Base-by-base conservation (phyloP, 2,888 invertebrate genomes). In the Mesochorus sp. region DNA sequence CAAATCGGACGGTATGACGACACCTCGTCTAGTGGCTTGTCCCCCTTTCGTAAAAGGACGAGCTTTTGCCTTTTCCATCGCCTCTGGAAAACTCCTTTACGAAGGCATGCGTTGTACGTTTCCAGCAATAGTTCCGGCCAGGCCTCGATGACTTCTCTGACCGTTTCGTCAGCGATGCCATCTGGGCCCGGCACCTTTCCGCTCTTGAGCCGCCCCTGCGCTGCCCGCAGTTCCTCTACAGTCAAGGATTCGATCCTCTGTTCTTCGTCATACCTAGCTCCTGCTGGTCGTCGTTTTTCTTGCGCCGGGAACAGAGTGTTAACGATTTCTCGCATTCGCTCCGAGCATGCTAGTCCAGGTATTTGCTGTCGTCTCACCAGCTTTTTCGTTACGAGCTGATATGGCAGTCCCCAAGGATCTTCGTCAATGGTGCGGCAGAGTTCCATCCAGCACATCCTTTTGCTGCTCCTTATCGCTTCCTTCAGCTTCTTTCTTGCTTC, bases 301-400 rank as follows among this genome's bases (percentile, higher is more conserved):
- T 78, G 72, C 5, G 4, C 8, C 5, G 81, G 78, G 12, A 81
- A 81, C 34, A 75, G 64, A 2, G 61, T 42, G 0, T 51, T 51
- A 0, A 83, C 83, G 5, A 78, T 84, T 31, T 68, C 71, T n/a
- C 73, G n/a, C 57, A 82, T 67, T 17, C 77, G 53, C 5, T 74
- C 21, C 1, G 81, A 80, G 34, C 80, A 79, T 1, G 79, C 66
- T 5, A 82, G 80, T 47, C 68, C 24, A 0, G 62, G 72, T 14
- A 67, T 70, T 34, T 10, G 64, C 31, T 62, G 21, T 5, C 73
- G 55, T n/a, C 55, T 44, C 39, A 59, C 66, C 8, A 82, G 66
- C 6, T 49, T 34, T n/a, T 74, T 68, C 68, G 76, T 80, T 2
- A 81, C 76, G 0, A 78, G 55, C 44, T 57, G 62, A 39, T 81